phyloP scores from a whole-genome alignment of 2,888 invertebrate genomes.

The Chrysomela aeneicollis region DNA sequence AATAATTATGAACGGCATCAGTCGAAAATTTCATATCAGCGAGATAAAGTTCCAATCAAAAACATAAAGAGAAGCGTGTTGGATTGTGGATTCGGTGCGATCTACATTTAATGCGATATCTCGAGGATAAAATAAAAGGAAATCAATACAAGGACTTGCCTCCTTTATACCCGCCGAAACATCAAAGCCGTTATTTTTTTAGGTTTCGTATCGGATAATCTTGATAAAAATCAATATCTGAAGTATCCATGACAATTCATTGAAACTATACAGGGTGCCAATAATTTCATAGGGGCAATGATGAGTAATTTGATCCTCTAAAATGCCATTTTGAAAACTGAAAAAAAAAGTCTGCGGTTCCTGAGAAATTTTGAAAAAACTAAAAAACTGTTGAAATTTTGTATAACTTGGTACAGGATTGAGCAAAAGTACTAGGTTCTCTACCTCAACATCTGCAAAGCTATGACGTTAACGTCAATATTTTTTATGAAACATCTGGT shows the following conservation, averaged over 20 bases:
- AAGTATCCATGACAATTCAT: neutral
- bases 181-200: conserved; percentile 27
- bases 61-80: neutral
- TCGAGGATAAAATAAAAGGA: conserved; percentile 20
- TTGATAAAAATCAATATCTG: neutral
- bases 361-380: too few species aligned
- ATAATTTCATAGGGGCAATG: too few species aligned
- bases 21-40: neutral
- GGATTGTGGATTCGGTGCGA: conserved; percentile 16
- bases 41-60: neutral
- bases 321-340: too few species aligned
- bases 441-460: too few species aligned
- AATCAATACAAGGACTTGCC: conserved; percentile 22
- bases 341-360: too few species aligned
- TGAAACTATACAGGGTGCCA: neutral
- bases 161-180: conserved; percentile 26
- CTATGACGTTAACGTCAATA: too few species aligned
- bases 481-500: too few species aligned
- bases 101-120: conserved; percentile 12
- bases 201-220: conserved; percentile 21
- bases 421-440: too few species aligned
- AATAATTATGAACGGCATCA: too few species aligned
- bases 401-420: too few species aligned
- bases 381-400: too few species aligned
- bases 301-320: too few species aligned